These are phyloP conservation scores for Diadumene lineata DNA, from an alignment of 92 coral and sea anemone genomes.

Conservation along the genomic window DNA sequence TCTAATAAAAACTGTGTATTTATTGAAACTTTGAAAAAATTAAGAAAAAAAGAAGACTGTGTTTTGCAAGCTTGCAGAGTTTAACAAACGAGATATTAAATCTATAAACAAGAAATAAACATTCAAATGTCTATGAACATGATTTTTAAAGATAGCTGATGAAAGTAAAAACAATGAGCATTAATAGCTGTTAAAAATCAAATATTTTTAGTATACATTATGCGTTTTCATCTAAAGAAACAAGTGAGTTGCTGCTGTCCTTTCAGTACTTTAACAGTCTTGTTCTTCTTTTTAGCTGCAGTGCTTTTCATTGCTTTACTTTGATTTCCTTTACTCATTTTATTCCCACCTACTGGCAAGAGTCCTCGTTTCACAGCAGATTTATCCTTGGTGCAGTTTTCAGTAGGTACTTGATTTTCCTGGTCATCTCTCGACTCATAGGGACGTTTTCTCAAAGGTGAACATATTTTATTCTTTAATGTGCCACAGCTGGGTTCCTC, in stretches of 20 bases:
- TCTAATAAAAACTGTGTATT: too few relatives aligned
- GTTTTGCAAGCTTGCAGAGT: too few relatives aligned
- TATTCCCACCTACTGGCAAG: slow-evolving; percentile 26
- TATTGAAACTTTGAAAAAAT: too few relatives aligned
- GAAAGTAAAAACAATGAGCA: too few relatives aligned
- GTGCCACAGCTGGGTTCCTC: slow-evolving; percentile 16
- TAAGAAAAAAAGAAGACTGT: too few relatives aligned
- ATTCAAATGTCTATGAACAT: too few relatives aligned
- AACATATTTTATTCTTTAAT: background rate
- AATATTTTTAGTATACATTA: too few relatives aligned
- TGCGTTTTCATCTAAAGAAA: slow-evolving; percentile 67
- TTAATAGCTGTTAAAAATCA: too few relatives aligned
- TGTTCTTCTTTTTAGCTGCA: slow-evolving; percentile 38
- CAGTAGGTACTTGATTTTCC: slow-evolving; percentile 47
- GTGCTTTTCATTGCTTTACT: too few relatives aligned
- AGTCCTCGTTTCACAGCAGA: slow-evolving; percentile 62
- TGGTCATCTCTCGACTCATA: slow-evolving; percentile 62
- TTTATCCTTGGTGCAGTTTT: slow-evolving; percentile 24
- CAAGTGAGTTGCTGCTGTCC: slow-evolving; percentile 83
- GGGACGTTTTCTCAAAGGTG: slow-evolving; percentile 55
- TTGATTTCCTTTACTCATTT: slow-evolving; percentile 31
- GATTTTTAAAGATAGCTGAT: too few relatives aligned
- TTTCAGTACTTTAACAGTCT: slow-evolving; percentile 41
- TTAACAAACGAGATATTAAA: too few relatives aligned
- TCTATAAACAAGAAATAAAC: too few relatives aligned